Percentiles rank a stretch among this genome's conserved stretches.
Evolutionary conservation across 2,113 vertebrate genomes (phyloP).

Genomic region (Asarcornis scutulata): DNA sequence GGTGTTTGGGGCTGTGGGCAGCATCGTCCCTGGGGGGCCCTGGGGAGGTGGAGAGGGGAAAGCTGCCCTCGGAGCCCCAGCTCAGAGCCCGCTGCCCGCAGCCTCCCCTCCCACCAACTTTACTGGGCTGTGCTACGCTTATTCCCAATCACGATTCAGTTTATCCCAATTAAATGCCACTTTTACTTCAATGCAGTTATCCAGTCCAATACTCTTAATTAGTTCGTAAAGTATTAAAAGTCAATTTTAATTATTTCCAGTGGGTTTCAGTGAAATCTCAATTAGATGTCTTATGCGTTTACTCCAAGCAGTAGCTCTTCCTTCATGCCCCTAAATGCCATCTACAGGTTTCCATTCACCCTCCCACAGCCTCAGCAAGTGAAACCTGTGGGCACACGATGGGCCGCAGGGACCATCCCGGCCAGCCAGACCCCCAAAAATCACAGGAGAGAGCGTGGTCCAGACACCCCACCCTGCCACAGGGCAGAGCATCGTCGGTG

Average conservation of each 20-base stretch:
- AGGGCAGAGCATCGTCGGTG: too few relatives aligned
- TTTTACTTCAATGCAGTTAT: constrained; percentile 46
- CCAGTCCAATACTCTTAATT: constrained; percentile 73
- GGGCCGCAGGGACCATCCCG: too few relatives aligned
- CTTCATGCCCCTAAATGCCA: neutral
- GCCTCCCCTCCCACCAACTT: neutral
- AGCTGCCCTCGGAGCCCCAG: too few relatives aligned
- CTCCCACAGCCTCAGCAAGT: neutral
- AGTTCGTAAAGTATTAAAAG: constrained; percentile 67
- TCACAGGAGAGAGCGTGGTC: too few relatives aligned
- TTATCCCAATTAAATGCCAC: constrained; percentile 59
- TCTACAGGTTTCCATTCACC: neutral
- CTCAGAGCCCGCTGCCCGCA: neutral
- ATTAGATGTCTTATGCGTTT: neutral
- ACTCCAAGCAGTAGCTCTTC: neutral
- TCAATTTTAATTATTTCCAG: constrained; percentile 71
- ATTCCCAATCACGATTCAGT: constrained; percentile 29
- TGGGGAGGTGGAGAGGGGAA: too few relatives aligned
- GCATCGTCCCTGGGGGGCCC: too few relatives aligned
- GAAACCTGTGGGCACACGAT: neutral
- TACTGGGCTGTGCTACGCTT: neutral
- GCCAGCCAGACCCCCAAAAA: too few relatives aligned
- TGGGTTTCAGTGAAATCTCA: constrained; percentile 66
- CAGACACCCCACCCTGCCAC: too few relatives aligned
- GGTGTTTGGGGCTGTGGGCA: too few relatives aligned